Conservation (phyloP, 2,888 invertebrate species). For the Megamerina dolium region DNA sequence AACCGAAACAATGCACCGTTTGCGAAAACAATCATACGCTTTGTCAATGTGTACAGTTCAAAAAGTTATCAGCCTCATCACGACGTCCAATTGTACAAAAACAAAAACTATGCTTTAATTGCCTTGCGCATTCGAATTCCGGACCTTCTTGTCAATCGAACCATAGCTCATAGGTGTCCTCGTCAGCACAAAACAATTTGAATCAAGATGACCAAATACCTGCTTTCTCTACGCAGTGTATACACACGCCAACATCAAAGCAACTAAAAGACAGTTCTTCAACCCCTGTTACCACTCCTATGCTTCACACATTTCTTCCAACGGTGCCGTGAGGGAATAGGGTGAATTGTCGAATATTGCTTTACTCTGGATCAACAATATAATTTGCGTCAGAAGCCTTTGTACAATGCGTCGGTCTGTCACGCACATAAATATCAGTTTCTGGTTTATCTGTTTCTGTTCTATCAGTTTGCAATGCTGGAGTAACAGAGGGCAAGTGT, state of each 20-base stretch:
- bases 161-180: no score
- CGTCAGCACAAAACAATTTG: no score
- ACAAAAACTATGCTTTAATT: slow-evolving; percentile 1
- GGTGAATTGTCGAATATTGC: no score
- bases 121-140: neutral
- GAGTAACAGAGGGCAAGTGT: slow-evolving; percentile 1
- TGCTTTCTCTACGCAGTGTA: no score
- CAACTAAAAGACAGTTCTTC: neutral
- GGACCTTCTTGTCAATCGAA: no score
- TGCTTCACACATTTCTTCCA: neutral
- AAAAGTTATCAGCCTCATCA: neutral
- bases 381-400: neutral
- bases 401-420: neutral
- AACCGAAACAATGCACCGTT: no score
- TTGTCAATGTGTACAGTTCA: no score
- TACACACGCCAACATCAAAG: no score
- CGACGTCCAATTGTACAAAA: neutral
- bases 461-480: slow-evolving; percentile 3
- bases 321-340: neutral
- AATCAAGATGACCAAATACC: no score
- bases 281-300: neutral
- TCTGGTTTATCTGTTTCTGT: neutral
- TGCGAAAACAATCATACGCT: no score
- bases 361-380: no score
- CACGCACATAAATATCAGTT: no score